These are phyloP conservation scores for Timandra comae DNA, from an alignment of 2,888 invertebrate genomes.

Conservation along the genomic window DNA sequence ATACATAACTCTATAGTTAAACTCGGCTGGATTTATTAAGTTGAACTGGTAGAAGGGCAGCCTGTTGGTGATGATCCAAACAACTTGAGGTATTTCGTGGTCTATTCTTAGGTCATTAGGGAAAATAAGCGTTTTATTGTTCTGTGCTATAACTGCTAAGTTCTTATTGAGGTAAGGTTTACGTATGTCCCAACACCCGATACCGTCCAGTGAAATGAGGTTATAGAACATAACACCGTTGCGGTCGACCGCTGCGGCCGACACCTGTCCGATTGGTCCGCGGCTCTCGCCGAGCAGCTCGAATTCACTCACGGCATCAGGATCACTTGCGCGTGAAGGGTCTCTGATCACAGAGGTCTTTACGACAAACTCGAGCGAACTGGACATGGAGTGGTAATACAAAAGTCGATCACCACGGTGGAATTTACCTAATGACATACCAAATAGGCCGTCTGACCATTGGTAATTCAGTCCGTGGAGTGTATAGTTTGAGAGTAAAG, in stretches of 20 bases:
- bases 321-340: slow-evolving; percentile 60
- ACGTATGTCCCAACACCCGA: slow-evolving; percentile 90
- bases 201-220: slow-evolving; percentile 84
- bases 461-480: slow-evolving; percentile 86
- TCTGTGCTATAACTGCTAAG: slow-evolving; percentile 79
- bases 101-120: slow-evolving; percentile 89
- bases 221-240: slow-evolving; percentile 89
- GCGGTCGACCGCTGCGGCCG: slow-evolving; percentile 84
- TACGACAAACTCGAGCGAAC: slow-evolving; percentile 86
- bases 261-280: slow-evolving; percentile 81
- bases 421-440: slow-evolving; percentile 81
- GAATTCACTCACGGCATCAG: slow-evolving; percentile 57
- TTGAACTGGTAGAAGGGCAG: slow-evolving; percentile 86
- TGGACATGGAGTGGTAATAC: slow-evolving; percentile 90
- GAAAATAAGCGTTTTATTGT: slow-evolving; percentile 81
- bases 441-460: slow-evolving; percentile 89
- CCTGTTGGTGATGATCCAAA: slow-evolving; percentile 87
- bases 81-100: slow-evolving; percentile 80
- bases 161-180: slow-evolving; percentile 82
- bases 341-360: slow-evolving; percentile 82
- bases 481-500: slow-evolving; percentile 83
- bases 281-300: slow-evolving; percentile 69
- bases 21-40: slow-evolving; percentile 78
- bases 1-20: slow-evolving; percentile 85
- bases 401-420: slow-evolving; percentile 78